Base-by-base conservation (phyloP, 2,113 vertebrate genomes). In the Apodemus sylvaticus region DNA sequence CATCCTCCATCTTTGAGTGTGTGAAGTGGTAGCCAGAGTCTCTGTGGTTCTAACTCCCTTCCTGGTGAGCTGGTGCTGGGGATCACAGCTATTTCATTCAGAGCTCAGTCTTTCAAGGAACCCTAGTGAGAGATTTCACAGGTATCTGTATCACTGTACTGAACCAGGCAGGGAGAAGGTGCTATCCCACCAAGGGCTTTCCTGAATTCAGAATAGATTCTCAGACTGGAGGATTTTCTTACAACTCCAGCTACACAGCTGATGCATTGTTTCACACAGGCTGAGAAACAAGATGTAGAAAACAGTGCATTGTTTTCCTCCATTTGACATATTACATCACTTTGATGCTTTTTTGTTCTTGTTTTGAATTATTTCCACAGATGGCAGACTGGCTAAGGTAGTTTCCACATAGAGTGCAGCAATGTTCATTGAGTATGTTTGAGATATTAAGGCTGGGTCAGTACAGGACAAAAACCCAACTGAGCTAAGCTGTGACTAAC, bases 401-500 rank as follows among this genome's bases (percentile, higher is more conserved):
- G 14, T n/a, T 90, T 9, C 42, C 62, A 55, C 48, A 76, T 89
- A 88, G 48, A 92, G 55, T 90, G 26, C 11, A 81, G 79, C 24
- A 9, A 12, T 85, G 42, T 42, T 22, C 68, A 71, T 24, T 86
- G 64, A 81, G 90, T 45, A 66, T 42, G 12, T 90, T 96, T 86
- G 39, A 85, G 71, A 76, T 39, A 7, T 86, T 77, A 62, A 91
- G 39, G 77, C 79, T 39, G 89, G 19, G 87, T 83, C 13, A 53
- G 39, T 29, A 42, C 0, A 26, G 58, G 17, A 53, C 58, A 53
- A 45, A 64, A 89, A n/a, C 9, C 39, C 36, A 73, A 55, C 17
- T 74, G n/a, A 95, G 60, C 39, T 94, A 62, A 94, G 45, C 34
- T 58, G 64, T 51, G 66, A 94, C 60, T 82, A 78, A 97, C 14